Evolutionary conservation across 2,113 vertebrate species (phyloP), one percentile per base, ranked within the genome.

Genomic region (Rafetus swinhoei): DNA sequence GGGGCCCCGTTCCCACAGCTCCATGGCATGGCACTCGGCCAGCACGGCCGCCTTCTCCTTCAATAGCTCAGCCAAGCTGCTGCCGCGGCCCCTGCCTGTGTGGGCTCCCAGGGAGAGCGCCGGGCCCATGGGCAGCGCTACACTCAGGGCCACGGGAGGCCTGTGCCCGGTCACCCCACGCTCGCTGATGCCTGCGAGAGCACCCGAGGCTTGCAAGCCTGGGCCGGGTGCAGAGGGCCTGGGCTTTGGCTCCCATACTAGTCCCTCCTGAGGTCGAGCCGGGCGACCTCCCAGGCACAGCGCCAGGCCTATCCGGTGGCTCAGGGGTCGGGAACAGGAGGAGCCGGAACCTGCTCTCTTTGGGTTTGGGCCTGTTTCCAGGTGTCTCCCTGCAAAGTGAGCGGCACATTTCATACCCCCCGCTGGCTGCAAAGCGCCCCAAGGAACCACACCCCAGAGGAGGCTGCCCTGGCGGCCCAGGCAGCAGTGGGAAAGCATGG

Each of bases 1-100:
- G 62, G 91, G 4, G 1, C 19, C 89, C 95, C 84, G 94, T 97
- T 98, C 98, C 97, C 98, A 98, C 97, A 97, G 90, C 85, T 92
- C 87, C 92, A 89, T 96, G 97, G 92, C 95, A 98, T 97, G 98
- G 60, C 1, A 93, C 93, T 80, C 25, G 96, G 93, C 98, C 92
- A 95, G 97, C 94, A 94, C n/a, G 2, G 93, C 97, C 91, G 95
- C 97, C 95, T 96, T 94, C 93, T 92, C 96, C 94, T 96, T 94
- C 96, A 97, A 95, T 96, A 96, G 93, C 90, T 95, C 87, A 88
- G 95, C 93, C 93, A 90, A 95, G 25, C 95, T 39, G 59, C 52
- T n/a, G 76, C 90, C 82, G 72, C 89, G 50, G 88, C 77, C 87
- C 87, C 62, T 1, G 0, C n/a, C 82, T 21, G 16, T 2, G 11